Evolutionary conservation across 2,888 invertebrate genomes (phyloP).

Genomic region (Limnephilus rhombicus): DNA sequence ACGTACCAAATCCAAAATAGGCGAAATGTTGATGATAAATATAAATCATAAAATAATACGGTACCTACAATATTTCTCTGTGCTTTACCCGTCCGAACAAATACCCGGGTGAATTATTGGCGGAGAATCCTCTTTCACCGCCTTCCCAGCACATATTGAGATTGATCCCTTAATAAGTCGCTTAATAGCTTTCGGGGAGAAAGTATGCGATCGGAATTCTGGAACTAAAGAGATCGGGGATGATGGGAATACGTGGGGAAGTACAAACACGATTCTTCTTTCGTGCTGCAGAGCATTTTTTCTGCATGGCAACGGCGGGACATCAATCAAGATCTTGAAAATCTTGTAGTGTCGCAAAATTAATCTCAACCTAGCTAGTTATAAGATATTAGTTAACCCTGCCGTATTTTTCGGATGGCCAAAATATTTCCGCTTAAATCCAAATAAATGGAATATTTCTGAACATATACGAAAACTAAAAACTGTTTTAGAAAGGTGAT

Average conservation of each 20-base stretch:
- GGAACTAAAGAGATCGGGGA: slow-evolving; percentile 22
- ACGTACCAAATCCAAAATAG: background rate
- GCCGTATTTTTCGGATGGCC: too few species aligned
- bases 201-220: slow-evolving; percentile 49
- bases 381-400: too few species aligned
- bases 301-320: background rate
- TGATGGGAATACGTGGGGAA: slow-evolving; percentile 21
- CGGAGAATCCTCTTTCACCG: slow-evolving; percentile 43
- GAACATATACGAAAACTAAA: too few species aligned
- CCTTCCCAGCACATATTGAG: slow-evolving; percentile 49
- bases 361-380: background rate
- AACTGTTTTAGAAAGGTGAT: too few species aligned
- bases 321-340: background rate
- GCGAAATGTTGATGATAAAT: background rate
- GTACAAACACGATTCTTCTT: background rate
- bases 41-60: background rate
- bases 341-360: background rate
- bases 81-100: slow-evolving; percentile 40
- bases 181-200: slow-evolving; percentile 42
- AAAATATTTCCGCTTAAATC: too few species aligned
- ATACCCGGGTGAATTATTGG: slow-evolving; percentile 33
- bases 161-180: slow-evolving; percentile 56
- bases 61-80: slow-evolving; percentile 12
- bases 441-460: too few species aligned
- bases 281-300: background rate